phyloP scores from a whole-genome alignment of 53 echinoderm and acorn worm genomes.

The Paelopatides confundens region DNA sequence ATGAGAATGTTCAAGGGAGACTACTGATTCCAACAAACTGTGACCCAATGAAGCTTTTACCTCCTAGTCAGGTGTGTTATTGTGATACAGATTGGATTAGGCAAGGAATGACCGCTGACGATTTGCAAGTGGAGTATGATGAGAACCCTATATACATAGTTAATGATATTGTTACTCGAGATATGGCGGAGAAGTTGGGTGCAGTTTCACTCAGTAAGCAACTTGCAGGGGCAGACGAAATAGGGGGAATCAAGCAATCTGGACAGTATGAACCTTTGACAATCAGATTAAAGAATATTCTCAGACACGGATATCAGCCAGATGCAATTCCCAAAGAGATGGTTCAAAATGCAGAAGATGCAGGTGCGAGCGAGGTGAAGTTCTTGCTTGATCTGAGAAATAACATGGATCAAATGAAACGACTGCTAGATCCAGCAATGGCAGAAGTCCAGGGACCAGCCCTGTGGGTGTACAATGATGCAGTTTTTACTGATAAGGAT shows the following conservation, averaged over 20 bases:
- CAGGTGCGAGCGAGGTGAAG: slow-evolving; percentile 85
- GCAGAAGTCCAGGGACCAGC: slow-evolving; percentile 82
- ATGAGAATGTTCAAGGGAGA: neutral
- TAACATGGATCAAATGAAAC: slow-evolving; percentile 45
- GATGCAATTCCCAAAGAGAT: slow-evolving; percentile 79
- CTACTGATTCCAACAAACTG: slow-evolving; percentile 36
- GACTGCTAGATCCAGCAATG: slow-evolving; percentile 76
- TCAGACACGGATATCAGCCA: slow-evolving; percentile 33
- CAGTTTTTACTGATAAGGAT: slow-evolving; percentile 76
- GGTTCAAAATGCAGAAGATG: slow-evolving; percentile 99
- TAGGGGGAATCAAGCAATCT: slow-evolving; percentile 49
- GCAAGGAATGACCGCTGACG: neutral
- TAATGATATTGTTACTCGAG: no score
- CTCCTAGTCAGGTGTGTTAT: slow-evolving; percentile 14
- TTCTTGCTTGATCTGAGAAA: slow-evolving; percentile 85
- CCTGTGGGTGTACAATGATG: slow-evolving; percentile 91
- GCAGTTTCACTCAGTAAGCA: slow-evolving; percentile 57
- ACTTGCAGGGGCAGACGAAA: slow-evolving; percentile 54
- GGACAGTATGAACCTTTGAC: slow-evolving; percentile 73
- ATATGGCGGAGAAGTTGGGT: slow-evolving; percentile 30
- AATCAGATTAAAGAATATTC: slow-evolving; percentile 58
- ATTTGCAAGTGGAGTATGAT: neutral
- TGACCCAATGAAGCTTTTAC: neutral
- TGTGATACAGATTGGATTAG: slow-evolving; percentile 57
- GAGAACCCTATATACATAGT: no score